Evolutionary conservation across 1,140 invertebrate genomes (phyloP), one percentile per base, ranked within the genome.

Genomic region (Scylla paramamosain): DNA sequence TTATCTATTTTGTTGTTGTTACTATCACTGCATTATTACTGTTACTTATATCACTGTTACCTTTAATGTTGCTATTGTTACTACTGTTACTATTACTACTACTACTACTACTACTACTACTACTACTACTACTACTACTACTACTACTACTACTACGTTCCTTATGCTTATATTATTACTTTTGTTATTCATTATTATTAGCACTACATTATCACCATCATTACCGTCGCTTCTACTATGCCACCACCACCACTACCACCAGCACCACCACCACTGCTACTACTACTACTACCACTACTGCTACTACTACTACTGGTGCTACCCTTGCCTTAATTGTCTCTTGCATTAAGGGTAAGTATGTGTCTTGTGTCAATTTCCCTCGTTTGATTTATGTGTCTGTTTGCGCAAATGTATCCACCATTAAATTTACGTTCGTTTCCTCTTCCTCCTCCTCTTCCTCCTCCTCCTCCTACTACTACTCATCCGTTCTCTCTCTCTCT

Each of bases 71-170:
- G 39, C 6, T 39, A 39, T 39, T 39, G 6, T 3, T 77, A 20
- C 67, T 20, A 77, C 67, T n/a, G 8, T 20, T 77, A 77, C 67
- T 77, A 77, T 20, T 77, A 77, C 67, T 77, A 77, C 52, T 59
- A 59, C 52, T 59, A 77, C 67, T 77, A 77, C 67, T 77, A 77
- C 67, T 77, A 77, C 67, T n/a, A 77, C 67, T 77, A 77, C 67
- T 77, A 77, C 67, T 77, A 77, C 67, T 77, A 77, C 67, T 77
- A 77, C 67, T 77, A 77, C 67, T 77, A 77, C 67, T 77, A 77
- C 67, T 77, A 77, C 67, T 77, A 77, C 67, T 77, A 77, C 67
- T 77, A 77, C 67, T 77, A n/a, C 59, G 14, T n/a, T n/a, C n/a
- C n/a, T n/a, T n/a, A n/a, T n/a, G n/a, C n/a, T n/a, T n/a, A n/a